phyloP scores from a whole-genome alignment of 2,113 vertebrate genomes.

The Hyperopisus bebe region DNA sequence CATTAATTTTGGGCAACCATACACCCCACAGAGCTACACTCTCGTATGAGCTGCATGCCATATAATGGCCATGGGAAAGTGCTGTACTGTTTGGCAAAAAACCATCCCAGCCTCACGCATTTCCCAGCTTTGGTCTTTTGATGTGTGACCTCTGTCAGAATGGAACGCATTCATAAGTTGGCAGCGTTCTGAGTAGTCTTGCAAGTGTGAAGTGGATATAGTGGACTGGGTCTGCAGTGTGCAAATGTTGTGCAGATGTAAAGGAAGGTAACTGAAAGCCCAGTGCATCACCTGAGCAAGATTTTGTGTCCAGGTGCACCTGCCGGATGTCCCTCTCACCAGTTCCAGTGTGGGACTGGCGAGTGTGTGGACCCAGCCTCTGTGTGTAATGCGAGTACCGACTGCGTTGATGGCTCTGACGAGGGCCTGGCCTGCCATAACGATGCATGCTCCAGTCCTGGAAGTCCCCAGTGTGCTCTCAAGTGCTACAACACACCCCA shows the following conservation, averaged over 20 bases:
- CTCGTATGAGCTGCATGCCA: not conserved
- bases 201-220: not conserved
- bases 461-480: constrained; percentile 51
- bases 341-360: constrained; percentile 64
- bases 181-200: not conserved
- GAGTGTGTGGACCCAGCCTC: constrained; percentile 61
- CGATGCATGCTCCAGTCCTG: constrained; percentile 29
- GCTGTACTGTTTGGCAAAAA: not conserved
- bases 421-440: constrained; percentile 65
- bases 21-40: not conserved
- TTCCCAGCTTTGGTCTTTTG: not conserved
- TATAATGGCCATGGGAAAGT: not conserved
- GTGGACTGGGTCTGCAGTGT: not conserved
- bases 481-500: constrained; percentile 66
- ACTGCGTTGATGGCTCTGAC: constrained; percentile 72
- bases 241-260: not conserved
- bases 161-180: not conserved
- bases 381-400: constrained; percentile 60
- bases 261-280: not conserved
- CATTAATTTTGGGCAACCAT: not conserved
- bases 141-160: not conserved
- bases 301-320: constrained; percentile 51
- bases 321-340: constrained; percentile 57
- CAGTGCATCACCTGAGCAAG: not conserved
- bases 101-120: not conserved